These are phyloP conservation scores for Polypedilum pembai DNA, from an alignment of 1,140 invertebrate species.

Conservation along the genomic window DNA sequence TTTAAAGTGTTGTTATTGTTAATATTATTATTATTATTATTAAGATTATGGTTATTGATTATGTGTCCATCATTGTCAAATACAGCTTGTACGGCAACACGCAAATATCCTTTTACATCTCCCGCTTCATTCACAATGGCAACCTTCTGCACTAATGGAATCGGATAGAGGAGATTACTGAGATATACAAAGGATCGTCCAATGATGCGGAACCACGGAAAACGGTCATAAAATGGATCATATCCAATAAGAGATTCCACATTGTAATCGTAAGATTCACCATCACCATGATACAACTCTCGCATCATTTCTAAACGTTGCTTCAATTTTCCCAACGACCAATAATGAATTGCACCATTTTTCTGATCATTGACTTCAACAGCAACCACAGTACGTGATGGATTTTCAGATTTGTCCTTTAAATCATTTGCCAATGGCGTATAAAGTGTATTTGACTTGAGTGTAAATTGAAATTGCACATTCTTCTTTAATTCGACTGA, in stretches of 20 bases:
- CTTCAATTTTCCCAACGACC: slow-evolving; percentile 97
- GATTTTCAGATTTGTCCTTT: slow-evolving; percentile 42
- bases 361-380: slow-evolving; percentile 99
- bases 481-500: slow-evolving; percentile 98
- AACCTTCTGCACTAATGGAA: slow-evolving; percentile 93
- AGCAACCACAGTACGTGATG: slow-evolving; percentile 87
- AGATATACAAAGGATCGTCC: slow-evolving; percentile 96
- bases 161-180: slow-evolving; percentile 93
- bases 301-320: slow-evolving; percentile 96
- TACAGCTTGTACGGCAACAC: slow-evolving; percentile 90
- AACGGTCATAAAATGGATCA: slow-evolving; percentile 99
- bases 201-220: slow-evolving; percentile 98
- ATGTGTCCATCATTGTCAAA: slow-evolving; percentile 50
- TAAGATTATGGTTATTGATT: slow-evolving; percentile 16
- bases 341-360: slow-evolving; percentile 98
- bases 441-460: slow-evolving; percentile 95
- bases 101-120: slow-evolving; percentile 93
- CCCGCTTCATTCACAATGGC: slow-evolving; percentile 99
- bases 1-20: slow-evolving; percentile 29
- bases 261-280: slow-evolving; percentile 86
- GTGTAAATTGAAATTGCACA: slow-evolving; percentile 98
- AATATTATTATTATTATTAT: slow-evolving; percentile 29
- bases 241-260: slow-evolving; percentile 89
- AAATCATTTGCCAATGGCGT: slow-evolving; percentile 90
- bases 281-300: slow-evolving; percentile 99